Evolutionary conservation across 2,888 invertebrate genomes (phyloP), one percentile per base, ranked within the genome.

Genomic region (Xylocampa areola): DNA sequence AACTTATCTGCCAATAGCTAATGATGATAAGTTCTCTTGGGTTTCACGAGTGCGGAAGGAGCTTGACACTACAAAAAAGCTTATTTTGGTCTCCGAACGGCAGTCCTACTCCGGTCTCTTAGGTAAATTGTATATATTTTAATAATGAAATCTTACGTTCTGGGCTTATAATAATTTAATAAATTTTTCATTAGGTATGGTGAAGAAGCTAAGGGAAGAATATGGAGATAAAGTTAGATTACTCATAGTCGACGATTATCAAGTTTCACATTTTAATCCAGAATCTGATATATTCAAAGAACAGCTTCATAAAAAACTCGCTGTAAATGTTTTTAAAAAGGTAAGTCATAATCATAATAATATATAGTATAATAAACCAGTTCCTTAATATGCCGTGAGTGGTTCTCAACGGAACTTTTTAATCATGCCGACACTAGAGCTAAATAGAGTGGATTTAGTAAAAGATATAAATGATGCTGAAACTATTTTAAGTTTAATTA

Each of bases 181-280:
- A n/a, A n/a, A n/a, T 4, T 11, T 59, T 66, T 32, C 14, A 30
- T 7, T 44, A 87, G 98, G 97, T 36, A 88, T 97, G 53, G 94
- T 96, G 0, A 96, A 96, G 73, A 96, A 96, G 82, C 80, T 97
- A 4, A 91, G 94, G 68, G 94, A 94, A 71, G 96, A 97, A 21
- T 49, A 62, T 80, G 94, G 95, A 39, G 85, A 89, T 27, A 86
- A 88, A 1, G 81, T 92, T 19, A 85, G 91, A 13, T 86, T 92
- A 10, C 71, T 96, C 1, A 87, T 95, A 13, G 89, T 95, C 25
- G 80, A 92, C 47, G 94, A 94, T 59, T 66, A 75, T 21, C 58
- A 78, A 25, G 94, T 94, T 0, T 94, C 95, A 0, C 74, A 84
- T 4, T 96, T 96, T 61, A 89, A 94, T 35, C 68, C 89, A 1